These are phyloP conservation scores for Actias luna DNA, from an alignment of 2,888 invertebrate genomes.

Conservation along the genomic window DNA sequence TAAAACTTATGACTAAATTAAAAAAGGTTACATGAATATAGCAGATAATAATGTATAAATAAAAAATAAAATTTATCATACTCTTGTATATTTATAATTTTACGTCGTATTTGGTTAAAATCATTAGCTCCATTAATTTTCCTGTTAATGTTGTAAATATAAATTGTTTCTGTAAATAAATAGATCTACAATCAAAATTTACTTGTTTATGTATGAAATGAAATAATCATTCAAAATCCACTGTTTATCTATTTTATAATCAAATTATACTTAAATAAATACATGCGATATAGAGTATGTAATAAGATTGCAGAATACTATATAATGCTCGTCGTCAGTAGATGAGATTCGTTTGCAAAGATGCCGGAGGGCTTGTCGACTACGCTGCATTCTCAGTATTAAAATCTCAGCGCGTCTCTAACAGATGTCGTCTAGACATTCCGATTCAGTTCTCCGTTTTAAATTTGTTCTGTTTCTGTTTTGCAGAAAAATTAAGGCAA, in stretches of 20 bases:
- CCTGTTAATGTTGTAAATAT: not conserved
- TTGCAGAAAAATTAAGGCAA: constrained; percentile 48
- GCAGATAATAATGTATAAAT: not conserved
- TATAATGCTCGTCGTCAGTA: constrained; percentile 9
- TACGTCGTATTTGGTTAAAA: too few relatives aligned
- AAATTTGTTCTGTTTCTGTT: constrained; percentile 50
- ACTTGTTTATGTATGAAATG: constrained; percentile 5
- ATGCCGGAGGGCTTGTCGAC: constrained; percentile 26
- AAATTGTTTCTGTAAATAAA: not conserved
- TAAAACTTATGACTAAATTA: too few relatives aligned
- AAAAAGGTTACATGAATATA: too few relatives aligned
- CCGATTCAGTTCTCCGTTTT: constrained; percentile 50
- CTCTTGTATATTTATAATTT: not conserved
- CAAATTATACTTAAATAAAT: not conserved
- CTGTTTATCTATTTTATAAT: not conserved
- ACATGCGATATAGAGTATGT: not conserved
- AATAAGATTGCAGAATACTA: constrained; percentile 1
- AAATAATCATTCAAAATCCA: not conserved
- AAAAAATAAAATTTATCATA: not conserved
- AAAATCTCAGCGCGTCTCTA: constrained; percentile 53
- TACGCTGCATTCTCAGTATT: constrained; percentile 49
- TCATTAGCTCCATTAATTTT: too few relatives aligned
- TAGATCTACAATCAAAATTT: not conserved
- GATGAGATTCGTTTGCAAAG: constrained; percentile 11
- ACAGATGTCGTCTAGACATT: constrained; percentile 50